A percentile compares a stretch with the other conserved stretches of the same genome.
Evolutionary conservation across 2,113 vertebrate genomes (phyloP).

Genomic region (Elaphurus davidianus): DNA sequence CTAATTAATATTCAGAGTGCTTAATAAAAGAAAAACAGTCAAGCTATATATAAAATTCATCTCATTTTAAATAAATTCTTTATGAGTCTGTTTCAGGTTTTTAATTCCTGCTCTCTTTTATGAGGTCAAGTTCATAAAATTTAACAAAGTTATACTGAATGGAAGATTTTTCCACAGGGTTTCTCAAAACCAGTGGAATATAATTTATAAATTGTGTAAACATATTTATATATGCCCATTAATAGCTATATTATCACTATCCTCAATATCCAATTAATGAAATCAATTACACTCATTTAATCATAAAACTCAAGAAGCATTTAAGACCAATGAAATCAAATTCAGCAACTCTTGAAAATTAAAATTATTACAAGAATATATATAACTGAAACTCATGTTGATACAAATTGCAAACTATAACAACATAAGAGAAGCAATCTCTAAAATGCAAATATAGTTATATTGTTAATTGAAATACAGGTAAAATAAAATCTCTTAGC

Average conservation of each 20-base stretch:
- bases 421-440: slow-evolving; percentile 69
- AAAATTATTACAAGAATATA: slow-evolving; percentile 66
- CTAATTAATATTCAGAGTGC: not conserved
- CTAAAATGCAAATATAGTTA: slow-evolving; percentile 46
- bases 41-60: not conserved
- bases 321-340: slow-evolving; percentile 58
- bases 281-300: slow-evolving; percentile 59
- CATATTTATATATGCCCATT: not conserved
- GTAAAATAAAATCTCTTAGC: slow-evolving; percentile 72
- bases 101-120: slow-evolving; percentile 19
- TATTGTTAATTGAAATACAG: slow-evolving; percentile 29
- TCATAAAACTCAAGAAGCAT: slow-evolving; percentile 41
- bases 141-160: not conserved
- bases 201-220: not conserved
- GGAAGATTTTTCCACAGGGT: not conserved
- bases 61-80: not conserved
- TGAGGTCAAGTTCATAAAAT: not conserved
- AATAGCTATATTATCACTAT: not conserved
- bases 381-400: not conserved
- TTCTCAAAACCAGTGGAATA: slow-evolving; percentile 18
- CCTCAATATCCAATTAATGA: not conserved
- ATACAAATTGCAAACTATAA: slow-evolving; percentile 51
- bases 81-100: not conserved
- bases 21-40: not conserved
- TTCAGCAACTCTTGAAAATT: slow-evolving; percentile 35